Percentiles rank a stretch among this genome's conserved stretches.
Evolutionary conservation across 2,888 invertebrate species (phyloP).

Genomic region (Linnaemya tessellans): DNA sequence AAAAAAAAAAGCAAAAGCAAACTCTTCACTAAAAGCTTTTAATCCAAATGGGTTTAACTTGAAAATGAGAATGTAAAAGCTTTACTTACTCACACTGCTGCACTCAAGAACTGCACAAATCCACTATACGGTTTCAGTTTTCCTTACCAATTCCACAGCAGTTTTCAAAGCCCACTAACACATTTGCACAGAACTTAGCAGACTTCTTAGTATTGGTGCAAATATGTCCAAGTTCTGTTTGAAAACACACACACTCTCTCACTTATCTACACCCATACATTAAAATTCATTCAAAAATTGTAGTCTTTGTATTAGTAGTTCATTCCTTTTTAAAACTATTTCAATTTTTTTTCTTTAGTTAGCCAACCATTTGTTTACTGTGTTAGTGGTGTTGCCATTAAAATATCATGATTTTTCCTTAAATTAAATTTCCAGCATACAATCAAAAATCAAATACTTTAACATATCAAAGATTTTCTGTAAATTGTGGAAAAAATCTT

Average conservation of each 20-base stretch:
- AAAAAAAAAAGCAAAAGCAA: not conserved
- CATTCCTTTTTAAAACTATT: slow-evolving; percentile 47
- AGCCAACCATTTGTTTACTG: slow-evolving; percentile 27
- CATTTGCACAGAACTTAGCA: not conserved
- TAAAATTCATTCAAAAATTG: not conserved
- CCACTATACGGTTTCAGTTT: not conserved
- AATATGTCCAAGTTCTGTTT: not conserved
- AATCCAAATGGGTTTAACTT: not conserved
- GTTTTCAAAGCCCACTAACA: not conserved
- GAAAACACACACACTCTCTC: not conserved
- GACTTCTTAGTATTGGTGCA: slow-evolving; percentile 9
- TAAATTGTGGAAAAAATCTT: not conserved
- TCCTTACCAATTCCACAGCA: not conserved
- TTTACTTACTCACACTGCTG: not conserved
- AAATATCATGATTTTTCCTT: slow-evolving; percentile 66
- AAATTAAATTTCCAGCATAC: slow-evolving; percentile 45
- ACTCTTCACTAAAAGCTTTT: slow-evolving; percentile 41
- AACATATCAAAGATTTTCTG: slow-evolving; percentile 25
- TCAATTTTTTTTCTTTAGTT: not conserved
- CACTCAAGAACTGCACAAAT: not conserved
- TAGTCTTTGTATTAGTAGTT: slow-evolving; percentile 13
- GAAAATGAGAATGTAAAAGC: slow-evolving; percentile 62
- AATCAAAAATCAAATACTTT: slow-evolving; percentile 21
- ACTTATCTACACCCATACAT: not conserved
- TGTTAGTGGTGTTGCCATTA: slow-evolving; percentile 65